phyloP scores from a whole-genome alignment of 2,888 invertebrate species.

The Epinotia ramella region DNA sequence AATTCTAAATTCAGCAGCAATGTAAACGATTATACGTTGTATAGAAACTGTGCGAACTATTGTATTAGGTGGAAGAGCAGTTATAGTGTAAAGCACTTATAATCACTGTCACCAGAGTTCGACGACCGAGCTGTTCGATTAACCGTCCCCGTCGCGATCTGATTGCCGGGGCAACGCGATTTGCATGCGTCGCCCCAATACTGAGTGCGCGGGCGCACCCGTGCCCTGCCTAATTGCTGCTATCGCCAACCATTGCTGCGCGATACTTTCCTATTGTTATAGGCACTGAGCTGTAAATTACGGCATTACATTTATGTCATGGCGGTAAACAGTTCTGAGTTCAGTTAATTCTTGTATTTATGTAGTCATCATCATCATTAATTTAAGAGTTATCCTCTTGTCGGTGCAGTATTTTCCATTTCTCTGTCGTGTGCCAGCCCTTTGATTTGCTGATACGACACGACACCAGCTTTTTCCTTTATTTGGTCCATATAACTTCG shows the following conservation, averaged over 20 bases:
- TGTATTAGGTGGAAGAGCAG: not conserved
- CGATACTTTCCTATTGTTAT: constrained; percentile 48
- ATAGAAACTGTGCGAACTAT: not conserved
- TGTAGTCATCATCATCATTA: no score
- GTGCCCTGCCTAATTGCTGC: constrained; percentile 67
- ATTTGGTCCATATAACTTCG: no score
- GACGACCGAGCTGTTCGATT: constrained; percentile 75
- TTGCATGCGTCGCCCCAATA: constrained; percentile 74
- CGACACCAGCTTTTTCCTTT: no score
- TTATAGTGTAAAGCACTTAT: constrained; percentile 46
- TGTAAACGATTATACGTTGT: not conserved
- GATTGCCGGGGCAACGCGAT: constrained; percentile 77
- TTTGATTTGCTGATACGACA: no score
- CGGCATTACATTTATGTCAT: constrained; percentile 12
- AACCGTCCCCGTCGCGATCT: constrained; percentile 81
- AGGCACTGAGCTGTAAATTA: constrained; percentile 17
- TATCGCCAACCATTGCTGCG: constrained; percentile 57
- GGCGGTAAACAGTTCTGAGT: not conserved
- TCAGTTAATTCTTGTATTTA: constrained; percentile 1
- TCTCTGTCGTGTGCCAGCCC: no score
- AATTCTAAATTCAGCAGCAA: not conserved
- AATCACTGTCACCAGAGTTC: constrained; percentile 64
- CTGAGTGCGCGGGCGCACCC: constrained; percentile 70
- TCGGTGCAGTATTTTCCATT: no score
- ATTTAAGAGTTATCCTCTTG: no score